Percentiles rank a stretch among this genome's conserved stretches.
These are phyloP conservation scores for Montipora capitata DNA, from an alignment of 92 coral and sea anemone genomes.

Conservation along the genomic window DNA sequence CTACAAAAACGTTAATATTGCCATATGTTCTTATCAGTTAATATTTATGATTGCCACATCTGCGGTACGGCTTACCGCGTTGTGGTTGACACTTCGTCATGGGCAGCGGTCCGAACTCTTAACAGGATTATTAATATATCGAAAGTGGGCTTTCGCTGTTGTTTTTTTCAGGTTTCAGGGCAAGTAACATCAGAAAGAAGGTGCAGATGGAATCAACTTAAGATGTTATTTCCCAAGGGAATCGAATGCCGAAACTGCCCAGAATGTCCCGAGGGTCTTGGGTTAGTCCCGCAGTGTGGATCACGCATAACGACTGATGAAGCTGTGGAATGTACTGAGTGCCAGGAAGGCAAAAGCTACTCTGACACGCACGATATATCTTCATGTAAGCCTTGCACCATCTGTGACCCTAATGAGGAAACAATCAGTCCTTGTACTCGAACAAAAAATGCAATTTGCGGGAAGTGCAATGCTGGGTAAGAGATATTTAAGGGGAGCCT, in stretches of 20 bases:
- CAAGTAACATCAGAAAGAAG: background rate
- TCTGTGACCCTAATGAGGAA: constrained; percentile 52
- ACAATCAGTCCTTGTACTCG: constrained; percentile 42
- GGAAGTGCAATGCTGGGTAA: constrained; percentile 49
- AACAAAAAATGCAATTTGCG: constrained; percentile 40
- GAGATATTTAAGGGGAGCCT: background rate
- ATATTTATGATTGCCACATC: no score
- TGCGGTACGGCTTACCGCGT: no score
- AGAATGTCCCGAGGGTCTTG: constrained; percentile 41
- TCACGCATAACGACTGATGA: background rate
- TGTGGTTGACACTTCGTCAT: no score
- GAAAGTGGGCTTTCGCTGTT: no score
- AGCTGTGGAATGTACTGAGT: constrained; percentile 26
- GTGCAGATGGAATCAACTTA: constrained; percentile 40
- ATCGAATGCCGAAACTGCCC: constrained; percentile 27
- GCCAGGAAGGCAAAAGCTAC: constrained; percentile 21
- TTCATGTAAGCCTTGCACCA: constrained; percentile 60
- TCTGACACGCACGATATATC: constrained; percentile 40
- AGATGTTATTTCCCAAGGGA: background rate
- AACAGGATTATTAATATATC: no score
- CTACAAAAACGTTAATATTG: no score
- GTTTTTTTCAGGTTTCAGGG: constrained; percentile 6
- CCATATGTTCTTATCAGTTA: no score
- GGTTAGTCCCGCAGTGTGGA: constrained; percentile 54
- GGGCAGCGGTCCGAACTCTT: no score